Evolutionary conservation across 2,888 invertebrate genomes (phyloP), one percentile per base, ranked within the genome.

Genomic region (Aleiodes leptofemur): DNA sequence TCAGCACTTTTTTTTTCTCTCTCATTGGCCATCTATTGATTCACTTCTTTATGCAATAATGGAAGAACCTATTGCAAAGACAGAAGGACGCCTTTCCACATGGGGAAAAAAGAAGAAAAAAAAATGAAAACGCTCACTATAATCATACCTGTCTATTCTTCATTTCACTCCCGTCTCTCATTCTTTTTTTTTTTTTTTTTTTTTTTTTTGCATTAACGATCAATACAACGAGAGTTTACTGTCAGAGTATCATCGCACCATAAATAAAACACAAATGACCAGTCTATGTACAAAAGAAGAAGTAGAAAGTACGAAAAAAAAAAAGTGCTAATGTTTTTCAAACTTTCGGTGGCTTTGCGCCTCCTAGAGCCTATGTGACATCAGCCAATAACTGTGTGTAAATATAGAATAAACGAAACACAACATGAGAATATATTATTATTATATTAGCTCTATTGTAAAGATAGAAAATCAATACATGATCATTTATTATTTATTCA

Each of bases 211-310:
- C 38, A 13, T 13, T 61, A 61, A 38, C 61, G 61, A 61, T 61
- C 61, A 61, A 43, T 38, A 34, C n/a, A 23, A 34, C 61, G n/a
- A 61, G 61, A 61, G 61, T 61, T 61, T 61, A 38, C 34, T 6
- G n/a, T n/a, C 38, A 13, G 16, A 34, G 16, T n/a, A 61, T n/a
- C 61, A n/a, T 61, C 61, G 38, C 38, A 61, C 61, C 38, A 61
- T 61, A 61, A 61, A 61, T 61, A 61, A 14, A 43, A 9, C 13
- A 16, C 38, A 61, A 61, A 61, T 61, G 34, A 59, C n/a, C 59
- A 34, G 59, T 23, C 1, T 23, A 23, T 23, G 23, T 2, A 23
- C 34, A 14, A n/a, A 34, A 11, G 14, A 7, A 61, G 61, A 61
- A 57, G 29, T 13, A 29, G 13, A 4, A 57, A 56, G 56, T 7